Conservation (phyloP, 2,113 vertebrate species). For the Microtus richardsoni region DNA sequence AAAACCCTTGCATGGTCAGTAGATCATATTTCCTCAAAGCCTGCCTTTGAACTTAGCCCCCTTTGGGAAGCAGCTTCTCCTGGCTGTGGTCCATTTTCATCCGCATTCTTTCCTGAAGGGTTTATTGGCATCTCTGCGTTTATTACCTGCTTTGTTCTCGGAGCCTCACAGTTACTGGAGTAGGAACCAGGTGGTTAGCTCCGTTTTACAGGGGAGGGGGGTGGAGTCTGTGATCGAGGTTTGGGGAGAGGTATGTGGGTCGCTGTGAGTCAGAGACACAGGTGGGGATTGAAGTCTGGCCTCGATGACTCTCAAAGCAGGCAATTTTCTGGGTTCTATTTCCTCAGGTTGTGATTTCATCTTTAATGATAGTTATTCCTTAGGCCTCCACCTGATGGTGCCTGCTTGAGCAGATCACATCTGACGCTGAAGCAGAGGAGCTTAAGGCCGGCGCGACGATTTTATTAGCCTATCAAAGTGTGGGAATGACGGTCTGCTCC, state of each 20-base stretch:
- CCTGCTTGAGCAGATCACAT: slow-evolving; percentile 57
- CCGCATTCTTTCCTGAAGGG: slow-evolving; percentile 55
- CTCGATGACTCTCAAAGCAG: slow-evolving; percentile 56
- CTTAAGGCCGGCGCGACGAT: slow-evolving; percentile 1
- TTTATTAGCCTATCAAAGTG: neutral
- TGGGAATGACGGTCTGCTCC: neutral
- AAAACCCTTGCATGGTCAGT: neutral
- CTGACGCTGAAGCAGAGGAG: slow-evolving; percentile 48
- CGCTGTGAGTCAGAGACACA: slow-evolving; percentile 60
- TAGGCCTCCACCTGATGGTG: slow-evolving; percentile 50
- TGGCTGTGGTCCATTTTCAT: slow-evolving; percentile 32
- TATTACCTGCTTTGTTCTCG: slow-evolving; percentile 62
- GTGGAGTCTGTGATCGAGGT: neutral
- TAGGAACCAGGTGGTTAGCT: slow-evolving; percentile 41
- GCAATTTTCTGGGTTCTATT: slow-evolving; percentile 63
- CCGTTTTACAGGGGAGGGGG: slow-evolving; percentile 54
- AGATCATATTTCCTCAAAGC: neutral
- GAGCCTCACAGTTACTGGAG: slow-evolving; percentile 27
- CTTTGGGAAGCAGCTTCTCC: slow-evolving; percentile 59
- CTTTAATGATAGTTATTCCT: slow-evolving; percentile 73
- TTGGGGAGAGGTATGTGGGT: neutral
- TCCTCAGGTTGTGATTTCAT: slow-evolving; percentile 66
- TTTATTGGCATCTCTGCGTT: slow-evolving; percentile 77
- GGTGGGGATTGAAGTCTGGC: slow-evolving; percentile 35
- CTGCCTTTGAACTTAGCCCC: slow-evolving; percentile 12